These are phyloP conservation scores for Stomatorhinus ivindoensis DNA, from an alignment of 2,113 vertebrate genomes.

Conservation along the genomic window DNA sequence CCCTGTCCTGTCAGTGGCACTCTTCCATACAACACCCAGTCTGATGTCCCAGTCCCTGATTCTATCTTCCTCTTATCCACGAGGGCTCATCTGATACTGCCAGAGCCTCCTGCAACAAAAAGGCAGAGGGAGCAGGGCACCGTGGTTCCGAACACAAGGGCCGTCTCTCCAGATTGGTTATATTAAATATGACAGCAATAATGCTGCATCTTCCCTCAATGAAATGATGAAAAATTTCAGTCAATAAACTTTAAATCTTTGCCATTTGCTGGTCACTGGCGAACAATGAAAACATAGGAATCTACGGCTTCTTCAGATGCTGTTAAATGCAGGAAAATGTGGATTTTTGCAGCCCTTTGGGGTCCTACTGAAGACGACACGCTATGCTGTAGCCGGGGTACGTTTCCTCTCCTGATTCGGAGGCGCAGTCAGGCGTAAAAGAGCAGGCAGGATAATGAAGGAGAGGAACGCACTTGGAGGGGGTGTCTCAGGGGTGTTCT, in stretches of 20 bases:
- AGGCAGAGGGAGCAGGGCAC: neutral
- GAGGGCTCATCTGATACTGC: neutral
- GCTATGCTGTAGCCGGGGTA: neutral
- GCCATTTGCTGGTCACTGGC: neutral
- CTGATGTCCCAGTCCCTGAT: neutral
- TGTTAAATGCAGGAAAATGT: neutral
- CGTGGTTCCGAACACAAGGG: neutral
- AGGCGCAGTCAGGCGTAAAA: slow-evolving; percentile 16
- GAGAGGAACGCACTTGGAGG: neutral
- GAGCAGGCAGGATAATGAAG: neutral
- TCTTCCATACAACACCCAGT: neutral
- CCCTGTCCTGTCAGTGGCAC: neutral
- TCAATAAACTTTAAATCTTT: neutral
- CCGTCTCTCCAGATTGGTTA: neutral
- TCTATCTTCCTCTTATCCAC: neutral
- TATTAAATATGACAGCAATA: neutral
- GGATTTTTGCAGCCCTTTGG: neutral
- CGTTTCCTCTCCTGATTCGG: neutral
- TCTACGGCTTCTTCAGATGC: neutral
- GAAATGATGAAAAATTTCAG: neutral
- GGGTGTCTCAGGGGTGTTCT: neutral
- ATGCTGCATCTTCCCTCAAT: neutral
- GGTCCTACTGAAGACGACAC: neutral
- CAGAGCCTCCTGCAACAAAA: neutral
- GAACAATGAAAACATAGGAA: neutral